Evolutionary conservation across 2,888 invertebrate species (phyloP), one percentile per base, ranked within the genome.

Genomic region (Endomychus coccineus): DNA sequence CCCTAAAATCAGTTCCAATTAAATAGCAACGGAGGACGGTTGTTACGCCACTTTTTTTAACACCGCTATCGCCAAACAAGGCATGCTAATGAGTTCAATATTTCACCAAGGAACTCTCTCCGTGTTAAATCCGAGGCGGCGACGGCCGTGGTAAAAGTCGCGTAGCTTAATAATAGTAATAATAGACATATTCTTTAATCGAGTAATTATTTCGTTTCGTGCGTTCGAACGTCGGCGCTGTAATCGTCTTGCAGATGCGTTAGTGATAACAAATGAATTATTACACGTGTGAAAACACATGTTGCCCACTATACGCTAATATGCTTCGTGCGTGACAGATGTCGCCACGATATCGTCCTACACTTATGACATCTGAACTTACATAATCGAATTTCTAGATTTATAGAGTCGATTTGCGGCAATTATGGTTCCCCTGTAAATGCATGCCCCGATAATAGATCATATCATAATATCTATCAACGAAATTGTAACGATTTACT

Each of bases 301-400:
- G 28, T 28, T 14, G 14, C n/a, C 17, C 29, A 12, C 12, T 7
- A 17, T 7, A 37, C 34, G 30, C 30, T 34, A 39, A 39, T 34
- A 39, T 30, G 24, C 17, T 22, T 23, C 21, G 39, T 39, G 39
- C 39, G 39, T 39, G 39, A 39, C 34, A 39, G 34, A 34, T 39
- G 39, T 34, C 39, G 30, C 29, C 16, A 17, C 17, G 29, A 11
- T 30, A 37, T 37, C 29, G 19, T 30, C 9, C 9, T 36, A 24
- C 30, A 36, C 16, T 36, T 36, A 36, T 36, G 36, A 36, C 36
- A 54, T 51, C 51, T 52, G 48, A 52, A 51, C 51, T 51, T 48
- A 44, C 44, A 42, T 48, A 48, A 50, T 48, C 46, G 50, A 51
- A 52, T 53, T 48, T 48, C 44, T 47, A 50, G 48, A 49, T 50